Base-by-base conservation (phyloP, 30 jellyfish, hydroid and myxozoan genomes). In the Clytia hemisphaerica region DNA sequence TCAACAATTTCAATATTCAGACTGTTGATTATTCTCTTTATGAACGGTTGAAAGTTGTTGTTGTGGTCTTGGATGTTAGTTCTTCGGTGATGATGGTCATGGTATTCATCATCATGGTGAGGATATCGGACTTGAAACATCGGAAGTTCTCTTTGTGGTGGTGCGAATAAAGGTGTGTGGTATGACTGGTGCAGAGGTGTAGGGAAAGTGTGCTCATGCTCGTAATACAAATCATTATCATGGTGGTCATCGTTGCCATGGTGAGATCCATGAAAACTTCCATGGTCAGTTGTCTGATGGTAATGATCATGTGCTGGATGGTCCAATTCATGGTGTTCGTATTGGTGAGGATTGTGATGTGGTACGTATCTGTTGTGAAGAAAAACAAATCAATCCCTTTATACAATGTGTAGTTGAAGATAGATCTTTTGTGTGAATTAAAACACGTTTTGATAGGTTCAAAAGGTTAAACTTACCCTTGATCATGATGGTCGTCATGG, bases 121-220 rank as follows among this genome's bases (percentile, higher is more conserved):
- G 42, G 44, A 21, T 57, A 45, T n/a, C 70, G 44, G 30, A 57
- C 70, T 57, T 57, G 70, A 31, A 57, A 57, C 70, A 57, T 57
- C 4, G 70, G 70, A 5, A 57, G 16, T 31, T 57, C 70, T 31
- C 70, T 57, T 33, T 57, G 70, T 5, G 70, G 70, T 57, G 70
- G 70, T n/a, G 70, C 30, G 42, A 57, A 57, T 7, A 57, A 22
- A 22, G 70, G 70, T 7, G 42, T 6, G 50, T 57, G 30, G 4
- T 37, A 45, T 5, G 70, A 37, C 5, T 57, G 70, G 30, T 57
- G 70, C 30, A 45, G 37, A 22, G 70, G 19, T 26, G 70, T 45
- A 22, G 70, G 70, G 49, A 22, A 57, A 7, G 70, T 57, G 70
- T 57, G 70, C 19, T 28, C 70, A 2, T 57, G 70, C 33, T 57